Conservation (phyloP, 2,797 vertebrate species). For the Typhlichthys subterraneus region DNA sequence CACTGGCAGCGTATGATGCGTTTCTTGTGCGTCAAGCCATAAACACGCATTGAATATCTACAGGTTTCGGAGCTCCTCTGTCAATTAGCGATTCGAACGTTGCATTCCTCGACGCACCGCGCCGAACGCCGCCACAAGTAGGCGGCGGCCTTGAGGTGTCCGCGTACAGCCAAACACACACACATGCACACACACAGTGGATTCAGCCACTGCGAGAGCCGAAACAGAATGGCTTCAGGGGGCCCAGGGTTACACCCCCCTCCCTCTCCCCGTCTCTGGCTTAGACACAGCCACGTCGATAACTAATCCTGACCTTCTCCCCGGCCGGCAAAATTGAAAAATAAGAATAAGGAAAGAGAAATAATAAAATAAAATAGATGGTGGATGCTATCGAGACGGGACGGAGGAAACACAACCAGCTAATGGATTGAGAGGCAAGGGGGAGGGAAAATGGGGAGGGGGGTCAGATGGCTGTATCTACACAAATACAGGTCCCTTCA, state of each 20-base stretch:
- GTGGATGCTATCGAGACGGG: slow-evolving; percentile 75
- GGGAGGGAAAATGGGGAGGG: slow-evolving; percentile 30
- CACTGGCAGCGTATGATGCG: no score
- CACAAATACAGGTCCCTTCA: slow-evolving; percentile 58
- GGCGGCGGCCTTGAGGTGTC: no score
- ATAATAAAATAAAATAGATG: slow-evolving; percentile 77
- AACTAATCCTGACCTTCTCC: slow-evolving; percentile 85
- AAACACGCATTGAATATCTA: no score
- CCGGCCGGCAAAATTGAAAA: slow-evolving; percentile 79
- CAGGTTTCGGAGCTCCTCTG: no score
- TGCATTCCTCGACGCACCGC: no score
- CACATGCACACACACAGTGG: slow-evolving; percentile 38
- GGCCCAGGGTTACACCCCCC: slow-evolving; percentile 61
- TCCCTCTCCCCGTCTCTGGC: slow-evolving; percentile 70
- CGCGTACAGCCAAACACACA: not conserved
- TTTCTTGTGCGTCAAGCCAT: no score
- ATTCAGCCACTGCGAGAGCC: slow-evolving; percentile 66
- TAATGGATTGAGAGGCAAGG: slow-evolving; percentile 70
- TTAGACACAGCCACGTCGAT: slow-evolving; percentile 79
- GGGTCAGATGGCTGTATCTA: slow-evolving; percentile 49
- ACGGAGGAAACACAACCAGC: slow-evolving; percentile 65
- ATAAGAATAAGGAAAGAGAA: slow-evolving; percentile 78
- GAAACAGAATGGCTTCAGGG: slow-evolving; percentile 74
- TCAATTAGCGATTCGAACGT: no score
- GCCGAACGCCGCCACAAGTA: no score